Conservation (phyloP, 2,113 vertebrate genomes). For the Rhipidura dahli region DNA sequence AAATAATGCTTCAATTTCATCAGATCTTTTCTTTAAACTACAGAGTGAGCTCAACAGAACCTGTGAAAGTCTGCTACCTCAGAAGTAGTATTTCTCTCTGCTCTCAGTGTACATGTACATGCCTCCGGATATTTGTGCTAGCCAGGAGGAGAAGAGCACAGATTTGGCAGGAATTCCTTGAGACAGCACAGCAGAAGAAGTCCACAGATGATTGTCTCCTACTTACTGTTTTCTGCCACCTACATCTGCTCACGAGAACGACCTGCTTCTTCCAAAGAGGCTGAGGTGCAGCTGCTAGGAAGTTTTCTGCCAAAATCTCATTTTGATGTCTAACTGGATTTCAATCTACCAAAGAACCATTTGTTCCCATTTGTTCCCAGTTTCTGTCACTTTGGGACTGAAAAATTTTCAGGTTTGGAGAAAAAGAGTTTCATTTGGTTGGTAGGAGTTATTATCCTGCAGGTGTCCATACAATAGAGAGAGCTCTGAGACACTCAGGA, state of each 20-base stretch:
- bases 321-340: background rate
- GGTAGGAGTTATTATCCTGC: background rate
- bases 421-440: background rate
- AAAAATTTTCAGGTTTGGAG: background rate
- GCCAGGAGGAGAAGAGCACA: background rate
- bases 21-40: background rate
- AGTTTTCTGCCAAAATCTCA: background rate
- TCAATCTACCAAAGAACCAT: background rate
- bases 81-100: background rate
- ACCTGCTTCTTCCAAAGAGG: background rate
- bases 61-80: background rate
- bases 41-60: background rate
- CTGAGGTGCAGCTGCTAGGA: background rate
- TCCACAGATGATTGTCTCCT: background rate
- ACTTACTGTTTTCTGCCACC: background rate
- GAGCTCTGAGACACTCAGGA: background rate
- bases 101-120: background rate
- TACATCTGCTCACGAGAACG: background rate
- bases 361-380: background rate
- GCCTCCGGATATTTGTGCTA: background rate
- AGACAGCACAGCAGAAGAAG: background rate
- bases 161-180: background rate
- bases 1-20: background rate
- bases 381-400: background rate
- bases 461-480: too few species aligned